Conservation (phyloP, 2,797 vertebrate species). For the Tadarida brasiliensis region DNA sequence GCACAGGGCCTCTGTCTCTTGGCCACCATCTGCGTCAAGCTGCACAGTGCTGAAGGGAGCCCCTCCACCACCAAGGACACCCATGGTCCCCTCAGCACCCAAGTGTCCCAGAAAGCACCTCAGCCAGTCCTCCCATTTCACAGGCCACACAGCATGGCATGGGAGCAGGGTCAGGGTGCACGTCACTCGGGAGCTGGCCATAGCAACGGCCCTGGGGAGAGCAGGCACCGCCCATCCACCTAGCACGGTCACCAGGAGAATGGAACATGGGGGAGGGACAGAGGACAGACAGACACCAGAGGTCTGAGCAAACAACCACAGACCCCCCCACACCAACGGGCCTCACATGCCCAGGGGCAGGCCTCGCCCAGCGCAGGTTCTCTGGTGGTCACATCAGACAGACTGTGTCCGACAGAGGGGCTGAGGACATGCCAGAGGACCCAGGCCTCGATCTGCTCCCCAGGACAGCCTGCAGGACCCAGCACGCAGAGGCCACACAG, state of each 20-base stretch:
- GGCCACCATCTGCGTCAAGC: fast-evolving
- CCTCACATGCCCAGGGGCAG: fast-evolving
- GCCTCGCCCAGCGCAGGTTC: fast-evolving
- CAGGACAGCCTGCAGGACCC: not conserved
- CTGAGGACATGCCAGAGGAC: not conserved
- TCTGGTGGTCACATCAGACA: not conserved
- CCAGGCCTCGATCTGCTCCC: too few relatives aligned
- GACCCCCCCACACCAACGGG: not conserved
- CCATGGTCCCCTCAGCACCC: not conserved
- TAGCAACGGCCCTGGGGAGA: not conserved
- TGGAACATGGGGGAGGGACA: not conserved
- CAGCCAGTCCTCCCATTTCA: fast-evolving
- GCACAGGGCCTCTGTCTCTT: not conserved
- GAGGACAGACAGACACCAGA: not conserved
- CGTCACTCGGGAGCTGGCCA: not conserved
- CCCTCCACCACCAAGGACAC: not conserved
- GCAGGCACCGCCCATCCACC: not conserved
- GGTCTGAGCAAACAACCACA: not conserved
- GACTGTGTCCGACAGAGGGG: fast-evolving
- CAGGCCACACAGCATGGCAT: not conserved
- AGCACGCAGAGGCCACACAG: not conserved
- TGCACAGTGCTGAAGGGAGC: not conserved
- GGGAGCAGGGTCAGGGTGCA: not conserved
- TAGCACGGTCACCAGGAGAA: not conserved
- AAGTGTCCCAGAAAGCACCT: not conserved